Percentiles rank a stretch among this genome's conserved stretches.
These are phyloP conservation scores for Listrodromus nycthemerus DNA, from an alignment of 2,888 invertebrate species.

Conservation along the genomic window DNA sequence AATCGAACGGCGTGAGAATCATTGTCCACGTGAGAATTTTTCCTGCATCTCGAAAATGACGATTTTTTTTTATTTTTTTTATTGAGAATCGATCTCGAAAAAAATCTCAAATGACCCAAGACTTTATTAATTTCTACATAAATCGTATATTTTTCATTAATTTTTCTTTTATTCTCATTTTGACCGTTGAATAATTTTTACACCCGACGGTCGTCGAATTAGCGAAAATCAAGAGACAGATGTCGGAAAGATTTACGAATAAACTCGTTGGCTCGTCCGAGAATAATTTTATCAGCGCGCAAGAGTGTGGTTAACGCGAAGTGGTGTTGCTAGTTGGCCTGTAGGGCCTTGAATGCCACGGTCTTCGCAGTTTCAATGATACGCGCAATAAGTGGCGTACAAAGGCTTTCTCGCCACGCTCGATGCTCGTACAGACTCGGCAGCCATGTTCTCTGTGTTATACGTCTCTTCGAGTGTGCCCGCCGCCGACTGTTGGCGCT, in stretches of 20 bases:
- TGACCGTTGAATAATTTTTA: not conserved
- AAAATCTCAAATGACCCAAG: too few relatives aligned
- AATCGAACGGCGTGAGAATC: too few relatives aligned
- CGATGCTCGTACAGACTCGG: slow-evolving; percentile 35
- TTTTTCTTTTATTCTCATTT: too few relatives aligned
- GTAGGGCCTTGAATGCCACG: slow-evolving; percentile 32
- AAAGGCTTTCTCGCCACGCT: slow-evolving; percentile 46
- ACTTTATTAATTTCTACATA: too few relatives aligned
- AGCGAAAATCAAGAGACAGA: not conserved
- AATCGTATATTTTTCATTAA: too few relatives aligned
- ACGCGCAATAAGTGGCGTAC: slow-evolving; percentile 57
- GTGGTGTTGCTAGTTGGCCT: slow-evolving; percentile 19
- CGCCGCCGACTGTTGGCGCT: not conserved
- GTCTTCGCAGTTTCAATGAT: slow-evolving; percentile 49
- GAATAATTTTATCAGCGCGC: slow-evolving; percentile 2
- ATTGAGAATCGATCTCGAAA: not conserved
- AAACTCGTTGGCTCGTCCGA: slow-evolving; percentile 13
- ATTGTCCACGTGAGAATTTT: not conserved
- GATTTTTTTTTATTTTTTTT: not conserved
- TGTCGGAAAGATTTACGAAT: slow-evolving; percentile 5
- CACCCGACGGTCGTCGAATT: not conserved
- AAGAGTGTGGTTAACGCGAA: not conserved
- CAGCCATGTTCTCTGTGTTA: slow-evolving; percentile 36
- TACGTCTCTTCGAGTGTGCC: not conserved
- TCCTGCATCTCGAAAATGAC: not conserved